These are phyloP conservation scores for Cnemophilus loriae DNA, from an alignment of 2,113 vertebrate species.

Conservation along the genomic window DNA sequence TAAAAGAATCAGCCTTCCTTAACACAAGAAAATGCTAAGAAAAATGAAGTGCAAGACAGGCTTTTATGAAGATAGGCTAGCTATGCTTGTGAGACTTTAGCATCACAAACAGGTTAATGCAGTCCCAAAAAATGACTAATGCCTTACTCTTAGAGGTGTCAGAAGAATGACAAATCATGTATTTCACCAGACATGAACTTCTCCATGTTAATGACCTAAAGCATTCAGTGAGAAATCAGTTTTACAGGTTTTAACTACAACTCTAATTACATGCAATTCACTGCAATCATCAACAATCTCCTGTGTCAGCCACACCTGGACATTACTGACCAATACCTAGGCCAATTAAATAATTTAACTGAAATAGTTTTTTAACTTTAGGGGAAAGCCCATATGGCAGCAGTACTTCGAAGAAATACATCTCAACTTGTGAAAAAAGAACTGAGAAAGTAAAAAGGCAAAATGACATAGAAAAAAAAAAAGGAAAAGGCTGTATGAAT, in stretches of 20 bases:
- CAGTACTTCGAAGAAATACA: background rate
- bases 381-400: background rate
- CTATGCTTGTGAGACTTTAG: background rate
- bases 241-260: conserved; percentile 29
- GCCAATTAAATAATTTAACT: background rate
- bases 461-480: background rate
- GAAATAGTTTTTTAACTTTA: background rate
- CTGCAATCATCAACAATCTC: background rate
- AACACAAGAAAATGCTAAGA: conserved; percentile 16
- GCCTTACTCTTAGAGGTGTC: background rate
- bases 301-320: background rate
- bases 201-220: background rate
- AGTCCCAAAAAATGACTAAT: background rate
- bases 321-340: background rate
- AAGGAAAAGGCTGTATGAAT: background rate
- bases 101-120: conserved; percentile 6
- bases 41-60: background rate
- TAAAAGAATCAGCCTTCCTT: background rate
- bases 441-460: background rate
- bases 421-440: background rate
- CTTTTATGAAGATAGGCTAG: background rate
- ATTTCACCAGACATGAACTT: background rate
- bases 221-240: background rate
- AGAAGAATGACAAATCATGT: background rate
- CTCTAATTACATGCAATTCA: background rate